These are phyloP conservation scores for Aphelinus certus DNA, from an alignment of 1,140 invertebrate species.

Conservation along the genomic window DNA sequence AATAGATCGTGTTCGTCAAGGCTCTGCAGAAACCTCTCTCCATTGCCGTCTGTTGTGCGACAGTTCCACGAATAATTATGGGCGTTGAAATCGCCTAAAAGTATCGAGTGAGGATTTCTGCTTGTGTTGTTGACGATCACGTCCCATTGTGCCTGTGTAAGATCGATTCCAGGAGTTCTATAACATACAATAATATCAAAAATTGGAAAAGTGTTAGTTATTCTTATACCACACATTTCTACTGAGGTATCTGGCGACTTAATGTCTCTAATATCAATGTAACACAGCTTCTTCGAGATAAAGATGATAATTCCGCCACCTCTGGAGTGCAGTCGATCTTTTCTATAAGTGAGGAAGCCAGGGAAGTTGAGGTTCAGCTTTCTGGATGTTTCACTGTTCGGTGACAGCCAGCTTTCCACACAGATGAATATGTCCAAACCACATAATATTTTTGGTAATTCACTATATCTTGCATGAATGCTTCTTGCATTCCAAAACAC, in stretches of 20 bases:
- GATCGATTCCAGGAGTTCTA: neutral
- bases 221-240: slow-evolving; percentile 18
- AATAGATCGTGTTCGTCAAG: neutral
- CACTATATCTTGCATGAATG: neutral
- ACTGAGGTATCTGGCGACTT: neutral
- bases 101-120: neutral
- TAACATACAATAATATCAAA: slow-evolving; percentile 4
- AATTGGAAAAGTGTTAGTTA: slow-evolving; percentile 6
- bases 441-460: neutral
- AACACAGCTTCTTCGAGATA: slow-evolving; percentile 8
- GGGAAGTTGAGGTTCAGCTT: neutral
- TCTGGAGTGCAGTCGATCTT: slow-evolving; percentile 9
- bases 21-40: neutral
- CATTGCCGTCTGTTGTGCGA: neutral
- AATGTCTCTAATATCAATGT: slow-evolving; percentile 9
- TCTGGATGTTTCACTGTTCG: neutral
- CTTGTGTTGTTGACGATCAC: neutral
- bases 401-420: neutral
- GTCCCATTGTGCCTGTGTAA: neutral
- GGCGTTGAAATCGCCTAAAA: slow-evolving; percentile 17
- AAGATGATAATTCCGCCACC: slow-evolving; percentile 25
- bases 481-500: slow-evolving; percentile 17
- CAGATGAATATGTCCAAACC: neutral
- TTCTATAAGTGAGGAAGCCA: neutral
- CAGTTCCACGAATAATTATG: neutral